Percentiles rank a stretch among this genome's conserved stretches.
Evolutionary conservation across 2,888 invertebrate species (phyloP).

Genomic region (Torymus texanus): DNA sequence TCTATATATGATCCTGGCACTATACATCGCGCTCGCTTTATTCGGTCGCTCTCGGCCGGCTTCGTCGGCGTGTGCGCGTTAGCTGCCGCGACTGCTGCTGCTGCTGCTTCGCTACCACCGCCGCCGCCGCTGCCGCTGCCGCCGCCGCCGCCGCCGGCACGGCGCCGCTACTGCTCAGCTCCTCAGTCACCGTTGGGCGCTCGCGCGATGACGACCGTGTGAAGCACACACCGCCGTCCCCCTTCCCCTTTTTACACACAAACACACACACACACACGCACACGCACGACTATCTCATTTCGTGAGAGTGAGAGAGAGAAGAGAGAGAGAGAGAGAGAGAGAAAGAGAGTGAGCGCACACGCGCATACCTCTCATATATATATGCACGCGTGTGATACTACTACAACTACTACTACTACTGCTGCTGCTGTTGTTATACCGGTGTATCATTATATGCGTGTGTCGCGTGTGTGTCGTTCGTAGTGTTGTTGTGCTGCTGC

Average conservation of each 20-base stretch:
- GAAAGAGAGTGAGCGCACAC: background rate
- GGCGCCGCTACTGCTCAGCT: conserved; percentile 57
- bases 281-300: background rate
- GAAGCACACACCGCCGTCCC: background rate
- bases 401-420: too few relatives aligned
- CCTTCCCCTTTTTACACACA: background rate
- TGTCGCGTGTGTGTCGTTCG: too few relatives aligned
- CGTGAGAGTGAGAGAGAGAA: too few relatives aligned
- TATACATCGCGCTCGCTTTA: background rate
- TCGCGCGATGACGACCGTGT: conserved; percentile 64
- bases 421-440: too few relatives aligned
- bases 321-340: too few relatives aligned
- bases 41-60: conserved; percentile 48
- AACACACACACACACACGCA: background rate
- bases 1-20: background rate
- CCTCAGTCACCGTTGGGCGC: conserved; percentile 74
- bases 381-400: background rate
- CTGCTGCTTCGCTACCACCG: too few relatives aligned
- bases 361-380: background rate
- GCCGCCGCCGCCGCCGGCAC: conserved; percentile 64
- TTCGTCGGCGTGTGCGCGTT: conserved; percentile 61
- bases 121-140: conserved; percentile 58
- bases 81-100: conserved; percentile 62
- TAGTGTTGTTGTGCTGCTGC: too few relatives aligned
- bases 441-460: background rate